A percentile compares a stretch with the other conserved stretches of the same genome.
phyloP scores from a whole-genome alignment of 2,797 vertebrate species.

The Enteromius thamalakanensis region DNA sequence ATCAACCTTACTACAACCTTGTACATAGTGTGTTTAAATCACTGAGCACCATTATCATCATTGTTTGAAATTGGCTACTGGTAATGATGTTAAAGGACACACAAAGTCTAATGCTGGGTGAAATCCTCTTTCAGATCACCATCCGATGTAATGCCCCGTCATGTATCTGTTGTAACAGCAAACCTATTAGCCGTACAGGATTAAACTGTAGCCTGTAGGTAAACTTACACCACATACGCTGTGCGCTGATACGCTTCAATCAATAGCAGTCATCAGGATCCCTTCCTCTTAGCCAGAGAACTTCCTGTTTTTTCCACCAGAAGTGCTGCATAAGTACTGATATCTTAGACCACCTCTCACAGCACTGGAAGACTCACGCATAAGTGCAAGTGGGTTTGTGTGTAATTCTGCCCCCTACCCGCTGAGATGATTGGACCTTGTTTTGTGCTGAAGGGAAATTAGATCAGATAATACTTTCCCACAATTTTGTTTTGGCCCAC shows the following conservation, averaged over 20 bases:
- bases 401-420: conserved; percentile 48
- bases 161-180: conserved; percentile 46
- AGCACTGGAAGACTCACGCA: conserved; percentile 11
- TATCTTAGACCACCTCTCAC: conserved; percentile 32
- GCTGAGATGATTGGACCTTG: conserved; percentile 60
- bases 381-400: conserved; percentile 45
- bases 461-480: conserved; percentile 66
- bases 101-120: not conserved
- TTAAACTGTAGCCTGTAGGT: conserved; percentile 40
- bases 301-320: conserved; percentile 42
- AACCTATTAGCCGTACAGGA: conserved; percentile 46
- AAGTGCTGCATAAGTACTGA: conserved; percentile 53
- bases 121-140: conserved; percentile 34
- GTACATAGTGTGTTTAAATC: not conserved
- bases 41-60: not conserved
- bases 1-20: not conserved
- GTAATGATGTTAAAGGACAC: not conserved
- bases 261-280: conserved; percentile 30
- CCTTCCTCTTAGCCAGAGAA: conserved; percentile 39
- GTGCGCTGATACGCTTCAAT: not conserved
- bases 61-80: not conserved
- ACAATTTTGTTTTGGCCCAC: conserved; percentile 26
- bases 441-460: conserved; percentile 64
- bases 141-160: conserved; percentile 27
- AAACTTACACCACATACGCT: conserved; percentile 27